Conservation (phyloP, 2,888 invertebrate species). For the Metallyticus violacea region DNA sequence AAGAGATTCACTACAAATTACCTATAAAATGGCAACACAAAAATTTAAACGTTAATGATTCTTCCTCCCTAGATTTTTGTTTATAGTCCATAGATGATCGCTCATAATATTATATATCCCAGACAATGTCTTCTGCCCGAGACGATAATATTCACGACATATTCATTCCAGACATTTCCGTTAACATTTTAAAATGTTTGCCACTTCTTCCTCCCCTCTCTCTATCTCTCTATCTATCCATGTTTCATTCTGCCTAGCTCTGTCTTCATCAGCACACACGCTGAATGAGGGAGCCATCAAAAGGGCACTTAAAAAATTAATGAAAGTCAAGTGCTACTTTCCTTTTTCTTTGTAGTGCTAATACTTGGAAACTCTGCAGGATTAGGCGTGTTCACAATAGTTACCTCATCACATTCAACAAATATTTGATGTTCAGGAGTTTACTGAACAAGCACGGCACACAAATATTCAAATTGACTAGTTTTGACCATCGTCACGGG, state of each 20-base stretch:
- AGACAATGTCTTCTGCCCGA: neutral
- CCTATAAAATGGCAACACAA: no score
- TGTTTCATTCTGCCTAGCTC: neutral
- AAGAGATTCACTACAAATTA: no score
- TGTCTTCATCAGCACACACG: neutral
- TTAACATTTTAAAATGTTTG: neutral
- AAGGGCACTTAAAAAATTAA: neutral
- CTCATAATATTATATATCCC: no score
- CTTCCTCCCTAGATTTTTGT: no score
- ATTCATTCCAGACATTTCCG: neutral
- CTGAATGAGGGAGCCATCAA: neutral
- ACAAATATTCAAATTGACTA: neutral
- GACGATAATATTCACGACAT: neutral
- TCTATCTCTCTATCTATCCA: no score
- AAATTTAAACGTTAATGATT: no score
- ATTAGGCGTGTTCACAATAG: neutral
- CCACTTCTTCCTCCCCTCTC: neutral
- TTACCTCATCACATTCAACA: neutral
- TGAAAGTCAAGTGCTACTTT: neutral
- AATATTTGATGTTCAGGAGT: neutral
- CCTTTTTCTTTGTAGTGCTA: no score
- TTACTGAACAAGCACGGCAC: neutral
- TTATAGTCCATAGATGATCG: no score
- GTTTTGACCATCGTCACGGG: neutral
- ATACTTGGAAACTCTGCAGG: no score